Conservation (phyloP, 2,113 vertebrate genomes). For the Myotis brandtii region DNA sequence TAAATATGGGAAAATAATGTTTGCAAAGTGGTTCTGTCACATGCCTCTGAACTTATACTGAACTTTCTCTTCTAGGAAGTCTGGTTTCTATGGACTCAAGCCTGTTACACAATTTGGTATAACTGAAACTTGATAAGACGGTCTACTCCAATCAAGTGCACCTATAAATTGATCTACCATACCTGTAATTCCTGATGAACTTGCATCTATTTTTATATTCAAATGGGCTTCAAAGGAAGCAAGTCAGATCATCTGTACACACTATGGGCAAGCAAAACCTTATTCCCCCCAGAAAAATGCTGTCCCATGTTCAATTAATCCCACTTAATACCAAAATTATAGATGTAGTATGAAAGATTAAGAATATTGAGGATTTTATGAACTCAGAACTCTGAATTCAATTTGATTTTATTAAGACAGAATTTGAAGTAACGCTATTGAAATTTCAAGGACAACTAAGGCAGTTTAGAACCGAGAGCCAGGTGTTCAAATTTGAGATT, state of each 20-base stretch:
- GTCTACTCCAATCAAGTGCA: not conserved
- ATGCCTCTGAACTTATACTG: constrained; percentile 45
- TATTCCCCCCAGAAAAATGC: not conserved
- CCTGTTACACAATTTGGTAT: constrained; percentile 38
- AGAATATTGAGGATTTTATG: not conserved
- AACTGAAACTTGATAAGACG: constrained; percentile 55
- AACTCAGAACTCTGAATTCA: not conserved
- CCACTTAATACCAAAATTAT: not conserved
- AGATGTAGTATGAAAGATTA: not conserved
- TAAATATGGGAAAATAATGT: constrained; percentile 46
- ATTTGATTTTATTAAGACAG: not conserved
- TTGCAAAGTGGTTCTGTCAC: constrained; percentile 35
- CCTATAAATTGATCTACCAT: not conserved
- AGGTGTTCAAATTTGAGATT: not conserved
- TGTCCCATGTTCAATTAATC: not conserved
- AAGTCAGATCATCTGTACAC: not conserved
- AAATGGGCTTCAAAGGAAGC: constrained; percentile 36
- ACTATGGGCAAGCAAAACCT: not conserved
- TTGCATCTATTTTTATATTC: not conserved
- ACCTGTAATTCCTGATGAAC: not conserved
- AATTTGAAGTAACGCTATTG: constrained; percentile 7
- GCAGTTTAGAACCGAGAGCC: not conserved
- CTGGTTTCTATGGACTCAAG: constrained; percentile 27
- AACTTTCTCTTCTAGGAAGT: constrained; percentile 57
- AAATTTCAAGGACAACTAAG: constrained; percentile 11